Evolutionary conservation across 2,797 vertebrate genomes (phyloP).

Genomic region (Darevskia mixta): DNA sequence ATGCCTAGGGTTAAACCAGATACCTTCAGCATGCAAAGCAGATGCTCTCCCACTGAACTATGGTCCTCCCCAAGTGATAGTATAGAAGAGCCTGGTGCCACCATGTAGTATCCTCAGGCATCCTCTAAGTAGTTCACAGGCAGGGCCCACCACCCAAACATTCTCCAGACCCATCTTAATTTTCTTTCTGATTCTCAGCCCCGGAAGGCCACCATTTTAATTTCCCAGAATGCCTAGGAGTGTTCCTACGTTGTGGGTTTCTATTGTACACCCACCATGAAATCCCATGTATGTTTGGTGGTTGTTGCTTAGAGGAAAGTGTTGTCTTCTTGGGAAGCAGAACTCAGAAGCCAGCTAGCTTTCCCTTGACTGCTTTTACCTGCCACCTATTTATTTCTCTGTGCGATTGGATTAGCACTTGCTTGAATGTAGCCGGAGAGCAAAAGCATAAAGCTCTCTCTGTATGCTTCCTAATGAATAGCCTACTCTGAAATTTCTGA

Average conservation of each 20-base stretch:
- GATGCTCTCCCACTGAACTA: no score
- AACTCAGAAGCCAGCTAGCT: background rate
- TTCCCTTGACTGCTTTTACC: constrained; percentile 45
- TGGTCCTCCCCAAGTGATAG: no score
- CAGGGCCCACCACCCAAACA: background rate
- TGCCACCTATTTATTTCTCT: constrained; percentile 29
- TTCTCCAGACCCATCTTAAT: background rate
- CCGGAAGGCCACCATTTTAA: background rate
- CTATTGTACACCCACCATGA: background rate
- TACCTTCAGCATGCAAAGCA: no score
- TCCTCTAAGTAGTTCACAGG: background rate
- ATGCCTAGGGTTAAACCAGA: no score
- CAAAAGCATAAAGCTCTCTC: constrained; percentile 42
- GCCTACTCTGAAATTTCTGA: constrained; percentile 47
- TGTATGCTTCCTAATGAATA: constrained; percentile 49
- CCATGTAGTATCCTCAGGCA: background rate
- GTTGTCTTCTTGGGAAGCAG: background rate
- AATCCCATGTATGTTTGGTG: background rate
- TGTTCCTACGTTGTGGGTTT: background rate
- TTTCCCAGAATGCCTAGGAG: background rate
- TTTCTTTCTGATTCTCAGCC: background rate
- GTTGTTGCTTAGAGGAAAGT: background rate
- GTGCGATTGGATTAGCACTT: constrained; percentile 22
- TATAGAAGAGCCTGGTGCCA: background rate
- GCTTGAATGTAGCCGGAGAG: constrained; percentile 35